Conservation (phyloP, 2,113 vertebrate species). For the Abramis brama region DNA sequence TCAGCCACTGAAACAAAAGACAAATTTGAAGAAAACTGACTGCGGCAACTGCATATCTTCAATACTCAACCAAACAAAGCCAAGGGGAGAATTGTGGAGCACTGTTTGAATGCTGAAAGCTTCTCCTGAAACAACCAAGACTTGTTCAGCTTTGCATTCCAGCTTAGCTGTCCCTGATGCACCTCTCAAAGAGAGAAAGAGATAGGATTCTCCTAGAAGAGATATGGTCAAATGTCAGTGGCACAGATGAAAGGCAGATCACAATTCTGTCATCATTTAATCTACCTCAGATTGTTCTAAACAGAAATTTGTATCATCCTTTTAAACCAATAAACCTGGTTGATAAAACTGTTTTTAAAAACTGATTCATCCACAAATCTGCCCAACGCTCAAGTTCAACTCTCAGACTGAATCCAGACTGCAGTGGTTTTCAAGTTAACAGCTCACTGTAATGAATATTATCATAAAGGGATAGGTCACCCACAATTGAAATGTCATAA, state of each 20-base stretch:
- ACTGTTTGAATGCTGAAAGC: slow-evolving; percentile 21
- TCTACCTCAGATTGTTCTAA: not conserved
- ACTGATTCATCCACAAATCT: not conserved
- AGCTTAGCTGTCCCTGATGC: not conserved
- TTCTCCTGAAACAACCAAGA: slow-evolving; percentile 24
- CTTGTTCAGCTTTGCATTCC: slow-evolving; percentile 17
- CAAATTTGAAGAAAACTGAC: slow-evolving; percentile 18
- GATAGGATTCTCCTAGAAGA: not conserved
- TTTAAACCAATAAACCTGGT: not conserved
- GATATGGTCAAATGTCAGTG: slow-evolving; percentile 4
- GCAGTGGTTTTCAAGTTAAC: not conserved
- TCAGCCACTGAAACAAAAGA: slow-evolving; percentile 36
- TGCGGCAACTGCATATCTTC: slow-evolving; percentile 1
- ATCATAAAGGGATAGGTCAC: not conserved
- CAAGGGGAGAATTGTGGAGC: not conserved
- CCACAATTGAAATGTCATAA: not conserved
- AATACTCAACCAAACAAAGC: not conserved
- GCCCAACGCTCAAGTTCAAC: not conserved
- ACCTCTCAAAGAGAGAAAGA: slow-evolving; percentile 6
- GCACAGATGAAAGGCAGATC: not conserved
- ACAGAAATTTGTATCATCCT: not conserved
- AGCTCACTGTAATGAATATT: not conserved
- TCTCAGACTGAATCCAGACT: not conserved
- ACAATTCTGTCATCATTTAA: slow-evolving; percentile 5
- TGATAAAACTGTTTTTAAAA: not conserved